phyloP scores from a whole-genome alignment of 1,140 invertebrate species.

The Megathymus violae region DNA sequence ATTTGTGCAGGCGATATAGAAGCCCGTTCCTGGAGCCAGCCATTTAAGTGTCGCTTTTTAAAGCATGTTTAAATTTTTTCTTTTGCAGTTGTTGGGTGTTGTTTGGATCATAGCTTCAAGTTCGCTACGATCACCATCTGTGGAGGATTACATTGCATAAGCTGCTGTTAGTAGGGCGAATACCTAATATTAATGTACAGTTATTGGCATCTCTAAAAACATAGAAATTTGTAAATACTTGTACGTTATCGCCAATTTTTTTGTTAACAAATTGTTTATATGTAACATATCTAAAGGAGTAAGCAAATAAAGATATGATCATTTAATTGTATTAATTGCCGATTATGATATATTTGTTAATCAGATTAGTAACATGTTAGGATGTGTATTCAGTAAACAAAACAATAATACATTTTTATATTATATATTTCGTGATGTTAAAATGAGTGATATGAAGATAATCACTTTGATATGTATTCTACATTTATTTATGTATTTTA shows the following conservation, averaged over 20 bases:
- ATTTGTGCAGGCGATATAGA: conserved; percentile 77
- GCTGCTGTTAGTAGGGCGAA: conserved; percentile 70
- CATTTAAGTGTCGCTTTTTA: conserved; percentile 75
- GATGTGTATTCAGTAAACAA: too few relatives aligned
- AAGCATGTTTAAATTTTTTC: conserved; percentile 85
- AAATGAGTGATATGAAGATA: too few relatives aligned
- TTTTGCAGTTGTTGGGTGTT: conserved; percentile 85
- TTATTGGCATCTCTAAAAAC: conserved; percentile 20
- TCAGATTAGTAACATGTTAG: too few relatives aligned
- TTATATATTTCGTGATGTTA: too few relatives aligned
- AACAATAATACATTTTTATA: too few relatives aligned
- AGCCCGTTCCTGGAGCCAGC: conserved; percentile 74
- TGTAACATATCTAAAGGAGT: not conserved
- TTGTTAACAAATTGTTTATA: not conserved
- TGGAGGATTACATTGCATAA: conserved; percentile 83
- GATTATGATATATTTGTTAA: not conserved
- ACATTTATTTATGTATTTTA: too few relatives aligned
- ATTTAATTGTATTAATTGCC: not conserved
- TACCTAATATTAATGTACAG: conserved; percentile 50
- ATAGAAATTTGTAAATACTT: not conserved
- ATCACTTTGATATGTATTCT: too few relatives aligned
- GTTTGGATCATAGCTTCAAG: conserved; percentile 84
- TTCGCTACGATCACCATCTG: conserved; percentile 85
- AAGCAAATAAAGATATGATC: not conserved
- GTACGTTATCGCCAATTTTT: conserved; percentile 6